Conservation (phyloP, 2,888 invertebrate genomes). For the Agrochola litura region DNA sequence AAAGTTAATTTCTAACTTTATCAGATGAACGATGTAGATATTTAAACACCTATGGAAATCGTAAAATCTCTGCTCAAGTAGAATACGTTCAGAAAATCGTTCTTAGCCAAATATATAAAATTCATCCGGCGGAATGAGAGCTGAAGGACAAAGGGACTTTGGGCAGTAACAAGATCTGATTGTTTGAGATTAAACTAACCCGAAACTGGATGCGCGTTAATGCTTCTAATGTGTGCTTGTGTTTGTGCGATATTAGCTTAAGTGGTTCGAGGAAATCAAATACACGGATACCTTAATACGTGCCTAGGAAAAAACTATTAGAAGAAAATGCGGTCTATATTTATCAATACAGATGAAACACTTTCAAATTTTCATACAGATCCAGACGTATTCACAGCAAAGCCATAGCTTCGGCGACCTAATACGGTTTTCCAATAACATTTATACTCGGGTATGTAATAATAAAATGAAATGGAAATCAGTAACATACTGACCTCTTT, state of each 20-base stretch:
- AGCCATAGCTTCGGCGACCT: constrained; percentile 64
- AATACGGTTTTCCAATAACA: constrained; percentile 74
- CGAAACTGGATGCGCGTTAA: constrained; percentile 78
- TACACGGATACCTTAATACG: constrained; percentile 16
- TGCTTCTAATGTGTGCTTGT: constrained; percentile 65
- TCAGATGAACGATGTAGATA: constrained; percentile 32
- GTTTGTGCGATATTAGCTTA: constrained; percentile 35
- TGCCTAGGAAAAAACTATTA: constrained; percentile 10
- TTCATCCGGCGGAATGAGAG: constrained; percentile 61
- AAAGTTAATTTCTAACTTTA: constrained; percentile 21
- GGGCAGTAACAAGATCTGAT: constrained; percentile 77
- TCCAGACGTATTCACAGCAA: constrained; percentile 61
- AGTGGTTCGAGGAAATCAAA: constrained; percentile 39
- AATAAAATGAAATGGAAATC: constrained; percentile 81
- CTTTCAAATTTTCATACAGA: constrained; percentile 55
- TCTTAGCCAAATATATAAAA: constrained; percentile 32
- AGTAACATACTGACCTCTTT: constrained; percentile 79
- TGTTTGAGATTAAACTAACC: constrained; percentile 80
- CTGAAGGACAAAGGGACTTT: constrained; percentile 68
- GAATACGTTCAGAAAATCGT: constrained; percentile 39
- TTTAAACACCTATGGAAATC: constrained; percentile 15
- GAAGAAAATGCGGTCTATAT: constrained; percentile 17
- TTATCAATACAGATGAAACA: constrained; percentile 24
- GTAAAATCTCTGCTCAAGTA: constrained; percentile 31
- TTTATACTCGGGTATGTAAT: constrained; percentile 73